Base-by-base conservation (phyloP, 2,113 vertebrate genomes). In the Dicaeum eximium region DNA sequence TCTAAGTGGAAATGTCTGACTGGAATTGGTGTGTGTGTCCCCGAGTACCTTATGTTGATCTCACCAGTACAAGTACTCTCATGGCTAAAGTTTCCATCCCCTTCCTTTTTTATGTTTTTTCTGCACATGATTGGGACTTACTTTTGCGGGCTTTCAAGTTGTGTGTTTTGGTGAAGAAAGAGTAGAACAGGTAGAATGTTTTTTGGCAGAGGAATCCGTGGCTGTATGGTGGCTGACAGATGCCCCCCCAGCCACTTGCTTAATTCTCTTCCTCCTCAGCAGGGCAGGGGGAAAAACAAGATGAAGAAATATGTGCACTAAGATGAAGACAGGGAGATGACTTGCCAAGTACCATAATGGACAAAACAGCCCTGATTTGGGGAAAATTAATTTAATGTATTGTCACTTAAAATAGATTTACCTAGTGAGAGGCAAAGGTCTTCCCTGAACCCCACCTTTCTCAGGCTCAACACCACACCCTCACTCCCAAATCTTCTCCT, bases 231-330 rank as follows among this genome's bases (percentile, higher is more conserved):
- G 35, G 50, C 71, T 56, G 42, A 33, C 15, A 35, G 45, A 22
- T 1, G 5, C 35, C 30, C 14, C 15, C 27, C 15, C 19, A 51
- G 24, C 4, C 38, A 7, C 16, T 31, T 10, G 22, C 7, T 50
- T 44, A 16, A 69, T 71, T 35, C n/a, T 85, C 14, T 23, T 64
- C 30, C 9, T 48, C 15, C 33, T 91, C 38, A 38, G 27, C 30
- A 61, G 25, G 35, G 42, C 5, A 1, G 2, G 4, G 14, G 10
- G 25, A 37, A 27, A 44, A 73, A 28, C 11, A 64, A 65, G 37
- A 24, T 16, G 10, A 45, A 75, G 78, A 66, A 28, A 13, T 27
- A n/a, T 6, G 10, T n/a, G 23, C 11, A 24, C 48, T 0, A 0
- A 38, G 22, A 3, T 57, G 21, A 69, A 37, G 31, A 44, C 9